phyloP scores from a whole-genome alignment of 1,140 invertebrate genomes.

The Leguminivora glycinivorella region DNA sequence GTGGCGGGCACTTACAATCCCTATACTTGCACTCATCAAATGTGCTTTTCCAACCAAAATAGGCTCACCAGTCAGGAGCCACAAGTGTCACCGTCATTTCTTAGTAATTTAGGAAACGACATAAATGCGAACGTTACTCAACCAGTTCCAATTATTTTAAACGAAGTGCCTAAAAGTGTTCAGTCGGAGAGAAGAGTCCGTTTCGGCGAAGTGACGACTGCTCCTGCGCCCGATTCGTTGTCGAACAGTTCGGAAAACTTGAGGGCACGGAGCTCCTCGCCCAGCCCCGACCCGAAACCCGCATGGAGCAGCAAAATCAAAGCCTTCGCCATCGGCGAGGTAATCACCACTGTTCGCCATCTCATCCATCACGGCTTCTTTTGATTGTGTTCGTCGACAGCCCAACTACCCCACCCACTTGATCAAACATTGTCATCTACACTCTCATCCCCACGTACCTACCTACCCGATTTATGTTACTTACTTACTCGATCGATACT shows the following conservation, averaged over 20 bases:
- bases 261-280: constrained; percentile 61
- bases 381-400: constrained; percentile 77
- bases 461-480: constrained; percentile 60
- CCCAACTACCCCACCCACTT: constrained; percentile 47
- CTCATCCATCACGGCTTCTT: constrained; percentile 67
- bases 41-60: constrained; percentile 51
- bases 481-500: constrained; percentile 50
- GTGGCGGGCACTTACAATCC: constrained; percentile 73
- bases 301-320: constrained; percentile 75
- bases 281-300: constrained; percentile 64
- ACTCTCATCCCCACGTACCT: constrained; percentile 60
- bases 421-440: constrained; percentile 58
- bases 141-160: constrained; percentile 47
- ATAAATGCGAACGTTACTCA: constrained; percentile 67
- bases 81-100: constrained; percentile 47
- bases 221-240: constrained; percentile 56
- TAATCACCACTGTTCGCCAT: constrained; percentile 73
- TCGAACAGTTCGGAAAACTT: constrained; percentile 58
- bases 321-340: constrained; percentile 77
- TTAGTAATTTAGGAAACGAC: constrained; percentile 54
- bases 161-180: constrained; percentile 58
- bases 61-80: constrained; percentile 46
- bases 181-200: constrained; percentile 73
- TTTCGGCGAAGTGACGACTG: constrained; percentile 69
- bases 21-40: constrained; percentile 61